Base-by-base conservation (phyloP, 2,888 invertebrate species). In the Timema podura region DNA sequence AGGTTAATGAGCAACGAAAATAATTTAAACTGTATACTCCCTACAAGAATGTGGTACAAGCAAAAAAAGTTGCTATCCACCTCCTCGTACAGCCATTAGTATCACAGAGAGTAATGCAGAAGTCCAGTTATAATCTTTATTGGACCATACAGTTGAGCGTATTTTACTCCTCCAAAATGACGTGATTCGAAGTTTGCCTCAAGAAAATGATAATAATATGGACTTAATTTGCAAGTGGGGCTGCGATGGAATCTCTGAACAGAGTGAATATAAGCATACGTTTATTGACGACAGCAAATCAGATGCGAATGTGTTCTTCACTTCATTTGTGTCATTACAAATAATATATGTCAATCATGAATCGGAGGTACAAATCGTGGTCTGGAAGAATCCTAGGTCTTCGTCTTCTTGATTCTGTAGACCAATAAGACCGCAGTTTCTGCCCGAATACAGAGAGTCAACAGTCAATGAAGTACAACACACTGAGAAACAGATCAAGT, bases 261-360 rank as follows among this genome's bases (percentile, higher is more conserved):
- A 54, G 15, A 54, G n/a, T 11, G 54, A 54, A 16, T 54, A 54
- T n/a, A 5, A 54, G 54, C 6, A 54, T 15, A 5, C n/a, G 16
- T 54, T 54, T 16, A 54, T 15, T 16, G 7, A 11, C 54, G n/a
- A 54, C 2, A 15, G 15, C 16, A 6, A 54, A 5, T 54, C 54
- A 16, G 54, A 54, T 54, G 54, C 54, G 5, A 54, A 54, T 54
- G 54, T 54, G 54, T 54, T 54, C 54, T 54, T 6, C 15, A 54
- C n/a, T n/a, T 54, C 10, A 15, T 3, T 54, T 13, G 54, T 54
- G 16, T 2, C 1, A 13, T 2, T 54, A 6, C 54, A 54, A 54
- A n/a, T 54, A 5, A 16, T 54, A 54, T 54, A n/a, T 54, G n/a
- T 16, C 16, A 16, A 54, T 15, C 13, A 7, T n/a, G 16, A 54